A percentile compares a stretch with the other conserved stretches of the same genome.
These are phyloP conservation scores for Hirundichthys speculiger DNA, from an alignment of 2,113 vertebrate genomes.

Conservation along the genomic window DNA sequence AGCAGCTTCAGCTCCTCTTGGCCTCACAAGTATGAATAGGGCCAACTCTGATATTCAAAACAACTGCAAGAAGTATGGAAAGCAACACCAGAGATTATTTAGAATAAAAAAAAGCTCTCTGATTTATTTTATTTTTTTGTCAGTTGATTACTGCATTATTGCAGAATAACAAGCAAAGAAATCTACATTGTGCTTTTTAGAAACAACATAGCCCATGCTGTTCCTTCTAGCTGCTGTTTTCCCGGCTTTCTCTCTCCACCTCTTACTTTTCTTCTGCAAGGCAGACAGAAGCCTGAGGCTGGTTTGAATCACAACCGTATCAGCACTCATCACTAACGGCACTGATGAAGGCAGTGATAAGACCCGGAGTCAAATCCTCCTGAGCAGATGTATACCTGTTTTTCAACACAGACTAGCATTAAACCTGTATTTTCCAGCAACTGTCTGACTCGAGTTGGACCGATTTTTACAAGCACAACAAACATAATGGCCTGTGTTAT, in stretches of 20 bases:
- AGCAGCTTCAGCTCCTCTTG: too few species aligned
- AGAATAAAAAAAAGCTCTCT: background rate
- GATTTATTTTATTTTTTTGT: background rate
- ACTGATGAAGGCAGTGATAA: conserved; percentile 39
- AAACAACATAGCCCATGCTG: background rate
- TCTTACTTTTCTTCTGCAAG: conserved; percentile 33
- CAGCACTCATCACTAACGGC: conserved; percentile 20
- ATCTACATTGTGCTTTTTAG: background rate
- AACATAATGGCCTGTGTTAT: conserved; percentile 15
- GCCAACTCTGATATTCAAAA: too few species aligned
- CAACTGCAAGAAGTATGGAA: too few species aligned
- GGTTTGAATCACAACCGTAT: conserved; percentile 15
- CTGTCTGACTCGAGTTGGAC: background rate
- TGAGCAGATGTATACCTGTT: background rate
- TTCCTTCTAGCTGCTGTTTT: background rate
- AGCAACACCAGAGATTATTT: background rate
- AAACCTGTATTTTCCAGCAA: conserved; percentile 1
- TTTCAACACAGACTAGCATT: background rate
- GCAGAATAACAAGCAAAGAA: background rate
- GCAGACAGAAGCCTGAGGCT: background rate
- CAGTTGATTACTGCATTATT: background rate
- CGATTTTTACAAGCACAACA: background rate
- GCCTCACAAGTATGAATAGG: too few species aligned
- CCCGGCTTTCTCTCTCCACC: background rate
- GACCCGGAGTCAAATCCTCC: conserved; percentile 14